Percentiles rank a stretch among this genome's conserved stretches.
Evolutionary conservation across 2,113 vertebrate species (phyloP).

Genomic region (Phyllopteryx taeniolatus): DNA sequence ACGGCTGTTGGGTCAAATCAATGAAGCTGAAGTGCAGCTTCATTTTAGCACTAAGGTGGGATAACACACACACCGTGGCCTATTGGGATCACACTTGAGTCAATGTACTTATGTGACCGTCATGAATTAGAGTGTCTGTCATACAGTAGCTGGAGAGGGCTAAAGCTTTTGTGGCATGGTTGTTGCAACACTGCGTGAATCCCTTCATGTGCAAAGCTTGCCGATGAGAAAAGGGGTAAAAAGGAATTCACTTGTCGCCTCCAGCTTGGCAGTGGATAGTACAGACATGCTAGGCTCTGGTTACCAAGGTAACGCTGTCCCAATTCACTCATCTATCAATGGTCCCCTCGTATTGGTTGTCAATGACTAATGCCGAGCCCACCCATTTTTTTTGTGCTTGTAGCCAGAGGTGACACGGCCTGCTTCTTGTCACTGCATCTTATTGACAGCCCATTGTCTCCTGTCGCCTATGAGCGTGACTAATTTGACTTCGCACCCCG

Average conservation of each 20-base stretch:
- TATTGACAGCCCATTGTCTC: slow-evolving; percentile 5
- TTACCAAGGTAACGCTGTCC: slow-evolving; percentile 10
- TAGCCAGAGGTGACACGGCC: neutral
- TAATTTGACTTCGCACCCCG: neutral
- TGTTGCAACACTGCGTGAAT: neutral
- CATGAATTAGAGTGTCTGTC: neutral
- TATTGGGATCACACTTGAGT: neutral
- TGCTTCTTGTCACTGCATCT: slow-evolving; percentile 1
- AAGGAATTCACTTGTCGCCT: slow-evolving; percentile 8
- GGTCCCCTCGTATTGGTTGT: slow-evolving; percentile 1
- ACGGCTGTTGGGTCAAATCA: neutral
- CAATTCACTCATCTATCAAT: slow-evolving; percentile 2
- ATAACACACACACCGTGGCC: neutral
- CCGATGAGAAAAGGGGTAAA: neutral
- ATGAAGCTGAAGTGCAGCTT: neutral
- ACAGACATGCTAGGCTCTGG: slow-evolving; percentile 4
- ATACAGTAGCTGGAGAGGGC: neutral
- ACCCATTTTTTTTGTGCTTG: neutral
- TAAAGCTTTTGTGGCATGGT: neutral
- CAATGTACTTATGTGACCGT: neutral
- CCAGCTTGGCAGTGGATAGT: slow-evolving; percentile 1
- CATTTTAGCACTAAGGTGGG: neutral
- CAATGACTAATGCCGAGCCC: slow-evolving; percentile 1
- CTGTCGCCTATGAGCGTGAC: slow-evolving; percentile 1
- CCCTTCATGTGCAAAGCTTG: neutral